These are phyloP conservation scores for Amphimallon solstitiale DNA, from an alignment of 2,888 invertebrate genomes.

Conservation along the genomic window DNA sequence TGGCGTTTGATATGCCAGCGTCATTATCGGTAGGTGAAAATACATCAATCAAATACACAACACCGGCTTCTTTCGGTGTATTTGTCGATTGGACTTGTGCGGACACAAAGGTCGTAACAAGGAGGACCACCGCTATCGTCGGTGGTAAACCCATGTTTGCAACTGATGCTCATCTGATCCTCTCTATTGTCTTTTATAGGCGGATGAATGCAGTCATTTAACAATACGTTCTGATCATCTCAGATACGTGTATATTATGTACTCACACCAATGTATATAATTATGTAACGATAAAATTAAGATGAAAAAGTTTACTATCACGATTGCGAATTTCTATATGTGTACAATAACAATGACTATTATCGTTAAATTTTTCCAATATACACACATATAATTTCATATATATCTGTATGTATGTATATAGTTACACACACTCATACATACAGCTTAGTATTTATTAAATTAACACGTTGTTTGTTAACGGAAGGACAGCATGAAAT, in stretches of 20 bases:
- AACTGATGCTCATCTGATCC: conserved; percentile 26
- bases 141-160: conserved; percentile 37
- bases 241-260: background rate
- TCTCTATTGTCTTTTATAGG: conserved; percentile 36
- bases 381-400: too few relatives aligned
- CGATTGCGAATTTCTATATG: too few relatives aligned
- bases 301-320: too few relatives aligned
- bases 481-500: too few relatives aligned
- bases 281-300: conserved; percentile 8
- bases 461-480: too few relatives aligned
- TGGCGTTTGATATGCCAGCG: conserved; percentile 45
- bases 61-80: conserved; percentile 45
- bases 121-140: conserved; percentile 33
- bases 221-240: too few relatives aligned
- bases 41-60: conserved; percentile 52
- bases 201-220: conserved; percentile 5
- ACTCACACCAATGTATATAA: background rate
- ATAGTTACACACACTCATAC: too few relatives aligned
- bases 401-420: too few relatives aligned
- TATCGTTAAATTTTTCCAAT: too few relatives aligned
- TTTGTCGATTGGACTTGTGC: conserved; percentile 13
- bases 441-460: too few relatives aligned
- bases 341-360: too few relatives aligned
- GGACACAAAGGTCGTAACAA: conserved; percentile 12
- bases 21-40: conserved; percentile 35